phyloP scores from a whole-genome alignment of 2,113 vertebrate species.

The Riparia riparia region DNA sequence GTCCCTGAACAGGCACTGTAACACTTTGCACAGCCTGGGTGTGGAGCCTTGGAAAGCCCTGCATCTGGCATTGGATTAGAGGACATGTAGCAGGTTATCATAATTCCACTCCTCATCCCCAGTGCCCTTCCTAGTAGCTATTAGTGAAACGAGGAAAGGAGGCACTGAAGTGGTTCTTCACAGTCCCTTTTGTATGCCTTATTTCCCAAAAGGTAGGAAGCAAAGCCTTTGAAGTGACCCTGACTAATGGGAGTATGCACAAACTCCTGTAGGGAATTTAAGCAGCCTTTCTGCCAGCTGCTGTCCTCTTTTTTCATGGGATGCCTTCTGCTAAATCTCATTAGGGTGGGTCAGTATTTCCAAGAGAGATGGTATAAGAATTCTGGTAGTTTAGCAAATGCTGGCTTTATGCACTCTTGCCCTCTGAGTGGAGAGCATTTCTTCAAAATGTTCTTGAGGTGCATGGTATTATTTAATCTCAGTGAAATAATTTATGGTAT shows the following conservation, averaged over 20 bases:
- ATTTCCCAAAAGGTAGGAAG: neutral
- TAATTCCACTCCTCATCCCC: neutral
- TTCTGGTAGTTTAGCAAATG: neutral
- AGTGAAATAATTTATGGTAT: neutral
- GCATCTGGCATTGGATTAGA: neutral
- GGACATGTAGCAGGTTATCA: neutral
- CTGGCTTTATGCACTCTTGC: neutral
- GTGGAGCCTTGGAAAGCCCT: neutral
- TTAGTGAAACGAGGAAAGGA: slow-evolving; percentile 15
- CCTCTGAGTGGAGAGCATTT: neutral
- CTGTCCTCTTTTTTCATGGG: neutral
- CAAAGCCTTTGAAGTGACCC: neutral
- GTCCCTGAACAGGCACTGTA: neutral
- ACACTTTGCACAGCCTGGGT: neutral
- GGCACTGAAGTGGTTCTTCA: neutral
- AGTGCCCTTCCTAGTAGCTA: neutral
- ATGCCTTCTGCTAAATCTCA: neutral
- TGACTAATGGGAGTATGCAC: neutral
- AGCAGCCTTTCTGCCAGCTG: neutral
- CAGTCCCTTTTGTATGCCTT: neutral
- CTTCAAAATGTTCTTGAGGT: neutral
- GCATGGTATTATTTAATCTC: neutral
- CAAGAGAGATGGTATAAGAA: neutral
- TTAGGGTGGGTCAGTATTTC: neutral
- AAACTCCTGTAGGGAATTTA: neutral